Conservation (phyloP, 2,888 invertebrate genomes). For the Apoderus coryli region DNA sequence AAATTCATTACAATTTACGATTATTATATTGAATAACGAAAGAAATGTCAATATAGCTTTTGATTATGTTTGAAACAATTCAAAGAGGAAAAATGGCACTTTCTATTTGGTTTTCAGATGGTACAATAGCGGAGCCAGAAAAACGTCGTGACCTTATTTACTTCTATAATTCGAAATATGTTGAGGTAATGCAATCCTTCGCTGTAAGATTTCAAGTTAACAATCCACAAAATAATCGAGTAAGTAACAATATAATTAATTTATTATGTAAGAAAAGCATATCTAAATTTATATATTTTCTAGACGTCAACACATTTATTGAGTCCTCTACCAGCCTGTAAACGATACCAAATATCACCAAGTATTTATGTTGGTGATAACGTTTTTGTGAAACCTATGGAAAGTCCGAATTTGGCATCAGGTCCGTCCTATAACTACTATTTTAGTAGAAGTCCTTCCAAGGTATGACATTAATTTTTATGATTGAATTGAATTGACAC, state of each 20-base stretch:
- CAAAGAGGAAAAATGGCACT: too few species aligned
- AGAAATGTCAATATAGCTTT: too few species aligned
- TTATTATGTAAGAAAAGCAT: too few species aligned
- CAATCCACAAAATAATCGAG: too few species aligned
- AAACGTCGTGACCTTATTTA: slow-evolving; percentile 79
- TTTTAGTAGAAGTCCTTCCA: slow-evolving; percentile 77
- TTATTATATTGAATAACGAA: too few species aligned
- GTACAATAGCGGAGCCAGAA: slow-evolving; percentile 24
- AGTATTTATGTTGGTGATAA: slow-evolving; percentile 41
- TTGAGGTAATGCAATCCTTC: slow-evolving; percentile 67
- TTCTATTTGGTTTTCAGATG: slow-evolving; percentile 19
- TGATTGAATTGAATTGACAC: too few species aligned
- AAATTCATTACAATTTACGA: too few species aligned
- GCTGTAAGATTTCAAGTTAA: slow-evolving; percentile 19
- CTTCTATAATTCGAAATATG: slow-evolving; percentile 88
- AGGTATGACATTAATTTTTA: too few species aligned
- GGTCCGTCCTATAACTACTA: slow-evolving; percentile 54
- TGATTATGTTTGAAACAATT: too few species aligned
- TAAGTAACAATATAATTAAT: slow-evolving; percentile 1
- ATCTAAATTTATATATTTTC: too few species aligned
- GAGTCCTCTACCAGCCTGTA: slow-evolving; percentile 61
- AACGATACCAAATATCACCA: slow-evolving; percentile 40
- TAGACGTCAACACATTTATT: too few species aligned
- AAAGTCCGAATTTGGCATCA: slow-evolving; percentile 31
- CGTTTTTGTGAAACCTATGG: slow-evolving; percentile 44